Evolutionary conservation across 1,140 invertebrate genomes (phyloP).

Genomic region (Ylistrum balloti): DNA sequence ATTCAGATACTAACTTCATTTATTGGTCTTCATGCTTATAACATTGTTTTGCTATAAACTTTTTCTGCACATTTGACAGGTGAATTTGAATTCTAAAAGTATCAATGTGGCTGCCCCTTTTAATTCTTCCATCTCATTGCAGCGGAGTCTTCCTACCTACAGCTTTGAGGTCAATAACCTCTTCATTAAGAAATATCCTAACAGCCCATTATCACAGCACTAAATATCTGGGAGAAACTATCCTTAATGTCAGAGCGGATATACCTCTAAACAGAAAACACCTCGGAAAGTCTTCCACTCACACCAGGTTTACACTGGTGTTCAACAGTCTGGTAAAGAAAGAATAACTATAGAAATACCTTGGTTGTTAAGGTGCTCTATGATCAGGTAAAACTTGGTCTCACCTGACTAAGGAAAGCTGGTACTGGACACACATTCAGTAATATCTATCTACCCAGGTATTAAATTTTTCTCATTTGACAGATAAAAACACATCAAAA

Average conservation of each 20-base stretch:
- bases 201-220: constrained; percentile 12
- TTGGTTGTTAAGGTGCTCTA: not conserved
- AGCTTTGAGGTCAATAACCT: not conserved
- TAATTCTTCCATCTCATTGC: no score
- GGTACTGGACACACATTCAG: not conserved
- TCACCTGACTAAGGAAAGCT: not conserved
- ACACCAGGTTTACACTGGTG: not conserved
- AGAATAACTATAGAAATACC: not conserved
- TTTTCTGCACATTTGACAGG: not conserved
- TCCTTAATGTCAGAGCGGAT: not conserved
- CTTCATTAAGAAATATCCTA: not conserved
- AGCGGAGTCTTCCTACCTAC: not conserved
- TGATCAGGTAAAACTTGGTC: not conserved
- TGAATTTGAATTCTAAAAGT: not conserved
- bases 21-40: not conserved
- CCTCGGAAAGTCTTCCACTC: no score
- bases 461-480: not conserved
- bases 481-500: not conserved
- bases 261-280: not conserved
- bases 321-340: not conserved
- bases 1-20: not conserved
- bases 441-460: not conserved
- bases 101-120: not conserved
- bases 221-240: not conserved
- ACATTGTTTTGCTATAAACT: not conserved